phyloP scores from a whole-genome alignment of 2,797 vertebrate species.

The Catamblyrhynchus diadema region DNA sequence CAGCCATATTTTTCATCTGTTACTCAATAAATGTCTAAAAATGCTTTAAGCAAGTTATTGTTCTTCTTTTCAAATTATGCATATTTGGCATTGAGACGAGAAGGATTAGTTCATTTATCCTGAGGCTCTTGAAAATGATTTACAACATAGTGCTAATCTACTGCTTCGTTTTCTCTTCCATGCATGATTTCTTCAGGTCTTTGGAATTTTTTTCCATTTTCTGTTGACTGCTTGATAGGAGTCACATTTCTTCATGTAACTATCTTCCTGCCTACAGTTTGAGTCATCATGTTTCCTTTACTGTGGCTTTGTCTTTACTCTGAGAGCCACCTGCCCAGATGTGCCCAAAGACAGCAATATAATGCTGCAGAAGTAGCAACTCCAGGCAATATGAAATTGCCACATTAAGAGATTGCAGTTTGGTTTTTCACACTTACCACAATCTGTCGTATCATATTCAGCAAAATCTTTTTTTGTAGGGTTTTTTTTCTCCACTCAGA shows the following conservation, averaged over 20 bases:
- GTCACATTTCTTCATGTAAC: not conserved
- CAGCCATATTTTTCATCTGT: not conserved
- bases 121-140: not conserved
- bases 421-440: not conserved
- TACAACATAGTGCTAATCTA: not conserved
- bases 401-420: rapidly evolving
- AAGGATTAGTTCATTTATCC: constrained; percentile 7
- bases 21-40: not conserved
- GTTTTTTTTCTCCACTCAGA: rapidly evolving
- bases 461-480: not conserved
- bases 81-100: not conserved
- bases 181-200: not conserved
- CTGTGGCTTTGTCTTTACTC: not conserved
- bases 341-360: not conserved
- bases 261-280: not conserved
- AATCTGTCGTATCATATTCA: not conserved
- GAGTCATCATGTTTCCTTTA: not conserved
- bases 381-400: not conserved
- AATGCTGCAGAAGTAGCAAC: not conserved
- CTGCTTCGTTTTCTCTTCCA: not conserved
- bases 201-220: not conserved
- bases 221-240: not conserved
- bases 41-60: not conserved
- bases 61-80: not conserved
- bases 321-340: not conserved